Percentiles rank a stretch among this genome's conserved stretches.
These are phyloP conservation scores for Antennarius striatus DNA, from an alignment of 2,113 vertebrate genomes.

Conservation along the genomic window DNA sequence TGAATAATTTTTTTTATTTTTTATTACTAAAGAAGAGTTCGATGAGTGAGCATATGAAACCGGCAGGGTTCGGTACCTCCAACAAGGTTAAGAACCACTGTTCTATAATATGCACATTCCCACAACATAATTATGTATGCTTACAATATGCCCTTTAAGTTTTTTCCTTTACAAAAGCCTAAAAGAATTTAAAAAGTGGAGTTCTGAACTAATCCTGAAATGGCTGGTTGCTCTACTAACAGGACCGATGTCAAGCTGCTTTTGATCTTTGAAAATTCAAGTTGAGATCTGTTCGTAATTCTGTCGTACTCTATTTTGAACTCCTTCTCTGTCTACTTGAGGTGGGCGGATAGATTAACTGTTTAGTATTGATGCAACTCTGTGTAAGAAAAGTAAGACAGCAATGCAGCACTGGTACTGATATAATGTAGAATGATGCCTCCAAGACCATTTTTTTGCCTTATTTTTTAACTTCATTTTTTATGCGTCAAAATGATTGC, in stretches of 20 bases:
- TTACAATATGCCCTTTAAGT: too few relatives aligned
- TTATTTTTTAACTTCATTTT: not conserved
- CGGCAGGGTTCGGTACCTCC: too few relatives aligned
- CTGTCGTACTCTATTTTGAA: conserved; percentile 30
- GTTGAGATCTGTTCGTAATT: conserved; percentile 30
- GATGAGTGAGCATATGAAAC: too few relatives aligned
- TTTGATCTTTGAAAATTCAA: conserved; percentile 38
- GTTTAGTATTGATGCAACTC: conserved; percentile 19
- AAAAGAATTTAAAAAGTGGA: too few relatives aligned
- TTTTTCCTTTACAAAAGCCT: too few relatives aligned
- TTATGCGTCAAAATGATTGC: not conserved
- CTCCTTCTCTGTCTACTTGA: conserved; percentile 24
- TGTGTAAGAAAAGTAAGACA: conserved; percentile 27
- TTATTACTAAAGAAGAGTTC: too few relatives aligned
- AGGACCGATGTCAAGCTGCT: conserved; percentile 33
- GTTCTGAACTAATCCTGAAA: too few relatives aligned
- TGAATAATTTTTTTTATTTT: too few relatives aligned
- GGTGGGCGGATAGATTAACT: conserved; percentile 36
- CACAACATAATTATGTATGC: too few relatives aligned
- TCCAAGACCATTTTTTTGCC: not conserved
- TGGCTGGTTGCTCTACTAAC: conserved; percentile 12
- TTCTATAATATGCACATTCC: too few relatives aligned
- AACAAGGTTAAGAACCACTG: too few relatives aligned
- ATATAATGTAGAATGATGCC: not conserved
- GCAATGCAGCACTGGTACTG: not conserved